Conservation (phyloP, 2,797 vertebrate genomes). For the Amblyraja radiata region DNA sequence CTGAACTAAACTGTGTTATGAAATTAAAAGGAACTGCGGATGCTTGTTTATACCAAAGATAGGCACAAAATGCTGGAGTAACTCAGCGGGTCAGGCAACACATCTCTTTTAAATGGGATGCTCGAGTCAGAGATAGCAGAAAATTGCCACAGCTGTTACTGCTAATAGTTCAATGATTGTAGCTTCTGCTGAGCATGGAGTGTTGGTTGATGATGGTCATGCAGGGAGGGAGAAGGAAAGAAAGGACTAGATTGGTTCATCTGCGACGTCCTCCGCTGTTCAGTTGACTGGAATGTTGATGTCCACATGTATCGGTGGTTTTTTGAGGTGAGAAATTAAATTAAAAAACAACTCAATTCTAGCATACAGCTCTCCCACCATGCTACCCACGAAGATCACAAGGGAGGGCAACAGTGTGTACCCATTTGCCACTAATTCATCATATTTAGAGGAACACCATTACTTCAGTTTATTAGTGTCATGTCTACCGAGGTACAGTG, state of each 20-base stretch:
- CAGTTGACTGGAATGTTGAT: too few species aligned
- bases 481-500: not conserved
- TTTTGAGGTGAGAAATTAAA: not conserved
- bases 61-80: too few species aligned
- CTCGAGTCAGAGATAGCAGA: not conserved
- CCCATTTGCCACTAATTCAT: not conserved
- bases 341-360: not conserved
- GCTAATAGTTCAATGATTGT: not conserved
- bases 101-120: not conserved
- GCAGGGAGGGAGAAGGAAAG: too few species aligned
- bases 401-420: not conserved
- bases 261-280: too few species aligned
- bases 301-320: not conserved
- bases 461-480: too few species aligned
- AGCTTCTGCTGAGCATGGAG: not conserved
- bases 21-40: too few species aligned
- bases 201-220: not conserved
- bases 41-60: too few species aligned
- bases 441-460: not conserved
- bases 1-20: too few species aligned
- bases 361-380: not conserved
- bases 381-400: not conserved
- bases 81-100: too few species aligned
- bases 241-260: too few species aligned
- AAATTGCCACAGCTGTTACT: not conserved